Conservation (phyloP, 1,140 invertebrate genomes). For the Drosophila punjabiensis region DNA sequence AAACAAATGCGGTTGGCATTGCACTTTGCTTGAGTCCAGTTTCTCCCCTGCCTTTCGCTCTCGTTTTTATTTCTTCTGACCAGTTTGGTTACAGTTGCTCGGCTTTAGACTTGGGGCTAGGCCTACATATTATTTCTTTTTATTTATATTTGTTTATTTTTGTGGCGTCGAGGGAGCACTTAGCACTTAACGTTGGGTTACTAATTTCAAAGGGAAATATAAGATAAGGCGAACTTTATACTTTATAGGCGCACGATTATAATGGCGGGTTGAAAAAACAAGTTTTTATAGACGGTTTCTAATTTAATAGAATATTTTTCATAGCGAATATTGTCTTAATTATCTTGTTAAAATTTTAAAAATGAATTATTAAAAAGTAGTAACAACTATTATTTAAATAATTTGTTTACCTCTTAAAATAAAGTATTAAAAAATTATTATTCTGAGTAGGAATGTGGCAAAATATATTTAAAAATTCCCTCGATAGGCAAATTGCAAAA, state of each 20-base stretch:
- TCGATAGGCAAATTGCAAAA: conserved; percentile 7
- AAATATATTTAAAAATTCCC: background rate
- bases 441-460: no score
- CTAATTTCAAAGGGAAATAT: conserved; percentile 41
- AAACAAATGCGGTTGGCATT: conserved; percentile 57
- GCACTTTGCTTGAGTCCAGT: conserved; percentile 31
- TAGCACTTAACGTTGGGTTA: conserved; percentile 33
- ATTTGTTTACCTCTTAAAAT: no score
- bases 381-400: no score
- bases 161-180: conserved; percentile 11
- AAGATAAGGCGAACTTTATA: background rate
- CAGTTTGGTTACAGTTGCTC: conserved; percentile 21
- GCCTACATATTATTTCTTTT: conserved; percentile 23
- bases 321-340: no score
- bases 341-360: no score
- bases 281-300: background rate
- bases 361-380: no score
- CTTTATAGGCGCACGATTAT: background rate
- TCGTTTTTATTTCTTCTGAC: conserved; percentile 21
- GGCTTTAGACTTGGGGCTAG: conserved; percentile 20
- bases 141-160: conserved; percentile 4
- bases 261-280: background rate
- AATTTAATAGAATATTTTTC: no score
- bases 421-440: no score
- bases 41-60: conserved; percentile 43